Evolutionary conservation across 1,140 invertebrate genomes (phyloP).

Genomic region (Lethocerus indicus): DNA sequence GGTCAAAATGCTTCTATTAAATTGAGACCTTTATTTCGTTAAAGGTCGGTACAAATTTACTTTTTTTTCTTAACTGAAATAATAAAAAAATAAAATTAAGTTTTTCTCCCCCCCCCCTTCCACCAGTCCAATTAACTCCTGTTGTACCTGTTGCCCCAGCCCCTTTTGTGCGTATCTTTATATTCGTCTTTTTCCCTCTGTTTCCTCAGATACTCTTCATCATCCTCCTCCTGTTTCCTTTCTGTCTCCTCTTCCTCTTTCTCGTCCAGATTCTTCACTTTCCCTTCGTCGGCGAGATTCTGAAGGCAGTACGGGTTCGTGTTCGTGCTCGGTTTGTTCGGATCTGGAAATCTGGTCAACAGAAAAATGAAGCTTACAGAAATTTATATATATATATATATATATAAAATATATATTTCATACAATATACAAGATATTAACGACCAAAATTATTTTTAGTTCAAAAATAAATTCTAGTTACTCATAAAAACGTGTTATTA

Average conservation of each 20-base stretch:
- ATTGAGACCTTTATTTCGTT: too few relatives aligned
- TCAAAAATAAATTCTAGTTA: not conserved
- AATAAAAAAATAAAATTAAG: too few relatives aligned
- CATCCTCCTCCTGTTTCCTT: slow-evolving; percentile 47
- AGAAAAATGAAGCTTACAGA: not conserved
- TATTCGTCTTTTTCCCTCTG: slow-evolving; percentile 73
- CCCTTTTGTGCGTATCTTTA: slow-evolving; percentile 74
- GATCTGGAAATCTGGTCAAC: slow-evolving; percentile 22
- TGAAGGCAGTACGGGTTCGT: not conserved
- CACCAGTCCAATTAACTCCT: slow-evolving; percentile 65
- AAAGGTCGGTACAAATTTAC: too few relatives aligned
- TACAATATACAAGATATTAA: not conserved
- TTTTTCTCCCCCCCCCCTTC: too few relatives aligned
- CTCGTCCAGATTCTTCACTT: too few relatives aligned
- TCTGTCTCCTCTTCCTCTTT: slow-evolving; percentile 39
- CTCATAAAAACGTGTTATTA: not conserved
- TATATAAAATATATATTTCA: not conserved
- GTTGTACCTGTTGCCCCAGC: slow-evolving; percentile 77
- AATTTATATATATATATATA: not conserved
- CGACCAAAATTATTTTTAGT: not conserved
- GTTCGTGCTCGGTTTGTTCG: slow-evolving; percentile 18
- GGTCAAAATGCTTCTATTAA: too few relatives aligned
- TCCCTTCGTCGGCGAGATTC: slow-evolving; percentile 19
- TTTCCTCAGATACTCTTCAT: slow-evolving; percentile 47
- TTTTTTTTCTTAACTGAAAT: too few relatives aligned